phyloP scores from a whole-genome alignment of 2,888 invertebrate species.

The Thelaira solivaga region DNA sequence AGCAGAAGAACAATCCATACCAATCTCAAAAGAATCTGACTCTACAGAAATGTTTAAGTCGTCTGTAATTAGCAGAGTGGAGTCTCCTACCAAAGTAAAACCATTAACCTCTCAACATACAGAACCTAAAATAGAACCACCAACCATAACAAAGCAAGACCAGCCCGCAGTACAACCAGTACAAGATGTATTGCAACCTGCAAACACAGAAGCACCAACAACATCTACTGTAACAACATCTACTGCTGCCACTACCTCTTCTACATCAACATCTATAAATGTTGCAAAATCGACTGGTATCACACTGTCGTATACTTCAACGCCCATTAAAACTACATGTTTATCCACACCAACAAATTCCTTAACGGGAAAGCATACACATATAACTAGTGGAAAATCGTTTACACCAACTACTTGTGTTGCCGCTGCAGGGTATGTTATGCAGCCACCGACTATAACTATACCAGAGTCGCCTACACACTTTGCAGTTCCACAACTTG shows the following conservation, averaged over 20 bases:
- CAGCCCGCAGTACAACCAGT: slow-evolving; percentile 74
- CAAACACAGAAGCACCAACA: slow-evolving; percentile 44
- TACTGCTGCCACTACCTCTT: neutral
- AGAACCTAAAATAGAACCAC: slow-evolving; percentile 73
- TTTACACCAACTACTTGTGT: slow-evolving; percentile 62
- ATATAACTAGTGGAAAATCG: slow-evolving; percentile 68
- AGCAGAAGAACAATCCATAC: neutral
- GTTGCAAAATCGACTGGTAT: slow-evolving; percentile 20
- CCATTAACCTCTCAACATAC: slow-evolving; percentile 63
- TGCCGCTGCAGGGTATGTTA: slow-evolving; percentile 76
- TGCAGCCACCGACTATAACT: slow-evolving; percentile 83
- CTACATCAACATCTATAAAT: slow-evolving; percentile 10
- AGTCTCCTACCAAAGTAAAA: slow-evolving; percentile 41
- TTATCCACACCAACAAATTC: slow-evolving; percentile 37
- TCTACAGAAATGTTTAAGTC: slow-evolving; percentile 44
- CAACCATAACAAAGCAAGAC: slow-evolving; percentile 71
- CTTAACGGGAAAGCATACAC: slow-evolving; percentile 40
- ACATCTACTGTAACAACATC: slow-evolving; percentile 32
- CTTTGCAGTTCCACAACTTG: slow-evolving; percentile 72
- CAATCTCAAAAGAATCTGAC: slow-evolving; percentile 6
- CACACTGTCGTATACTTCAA: slow-evolving; percentile 68
- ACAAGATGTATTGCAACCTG: slow-evolving; percentile 69
- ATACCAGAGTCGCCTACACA: slow-evolving; percentile 79
- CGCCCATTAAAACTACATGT: slow-evolving; percentile 63
- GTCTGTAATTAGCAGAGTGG: slow-evolving; percentile 72